Percentiles rank a stretch among this genome's conserved stretches.
Conservation (phyloP, 1,140 invertebrate genomes). For the Trinorchestia longiramus region DNA sequence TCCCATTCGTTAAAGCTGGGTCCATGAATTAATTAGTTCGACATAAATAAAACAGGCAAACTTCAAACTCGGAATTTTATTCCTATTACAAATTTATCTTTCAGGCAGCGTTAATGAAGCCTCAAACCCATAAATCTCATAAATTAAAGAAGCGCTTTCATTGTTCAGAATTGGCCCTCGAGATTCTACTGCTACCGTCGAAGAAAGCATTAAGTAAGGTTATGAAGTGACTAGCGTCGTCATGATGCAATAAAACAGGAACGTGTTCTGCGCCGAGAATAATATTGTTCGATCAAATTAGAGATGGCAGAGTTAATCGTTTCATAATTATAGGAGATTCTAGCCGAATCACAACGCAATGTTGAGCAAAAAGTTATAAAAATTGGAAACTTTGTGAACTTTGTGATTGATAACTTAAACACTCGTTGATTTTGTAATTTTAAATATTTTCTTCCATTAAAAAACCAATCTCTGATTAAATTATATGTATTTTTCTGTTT, state of each 20-base stretch:
- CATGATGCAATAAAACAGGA: background rate
- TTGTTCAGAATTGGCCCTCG: background rate
- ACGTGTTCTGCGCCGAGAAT: background rate
- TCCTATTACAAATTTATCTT: background rate
- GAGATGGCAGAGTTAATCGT: too few relatives aligned
- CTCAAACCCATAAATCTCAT: background rate
- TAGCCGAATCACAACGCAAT: background rate
- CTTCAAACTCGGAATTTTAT: background rate
- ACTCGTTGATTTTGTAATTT: background rate
- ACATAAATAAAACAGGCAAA: background rate
- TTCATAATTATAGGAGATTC: background rate
- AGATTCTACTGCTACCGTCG: background rate
- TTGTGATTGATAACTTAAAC: too few relatives aligned
- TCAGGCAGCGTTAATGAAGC: background rate
- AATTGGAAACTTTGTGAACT: too few relatives aligned
- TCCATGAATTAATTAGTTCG: background rate
- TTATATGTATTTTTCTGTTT: too few relatives aligned
- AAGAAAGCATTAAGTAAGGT: background rate
- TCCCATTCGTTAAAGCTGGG: background rate
- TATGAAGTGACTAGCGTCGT: background rate
- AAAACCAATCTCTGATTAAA: too few relatives aligned
- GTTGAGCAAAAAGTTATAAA: background rate
- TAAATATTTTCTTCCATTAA: background rate
- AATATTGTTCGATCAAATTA: too few relatives aligned
- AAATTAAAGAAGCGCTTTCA: background rate